These are phyloP conservation scores for Gymnocypris eckloni DNA, from an alignment of 2,797 vertebrate species.

Conservation along the genomic window DNA sequence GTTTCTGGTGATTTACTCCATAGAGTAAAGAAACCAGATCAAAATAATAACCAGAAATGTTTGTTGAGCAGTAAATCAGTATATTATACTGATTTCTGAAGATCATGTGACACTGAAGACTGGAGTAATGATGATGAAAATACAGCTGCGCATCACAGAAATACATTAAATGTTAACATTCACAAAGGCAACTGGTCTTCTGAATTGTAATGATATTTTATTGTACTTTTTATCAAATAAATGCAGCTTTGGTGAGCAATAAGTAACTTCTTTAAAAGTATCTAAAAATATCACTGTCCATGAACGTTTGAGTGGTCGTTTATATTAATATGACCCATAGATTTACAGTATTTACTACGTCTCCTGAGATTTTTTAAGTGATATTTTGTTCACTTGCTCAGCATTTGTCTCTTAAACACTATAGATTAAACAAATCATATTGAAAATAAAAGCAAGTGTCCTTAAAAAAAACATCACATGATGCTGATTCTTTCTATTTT, in stretches of 20 bases:
- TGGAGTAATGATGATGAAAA: too few relatives aligned
- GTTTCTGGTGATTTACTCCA: not conserved
- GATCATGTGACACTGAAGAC: not conserved
- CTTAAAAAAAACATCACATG: not conserved
- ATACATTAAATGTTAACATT: not conserved
- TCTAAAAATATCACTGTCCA: not conserved
- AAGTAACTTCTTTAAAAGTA: too few relatives aligned
- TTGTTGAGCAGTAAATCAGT: not conserved
- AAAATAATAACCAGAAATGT: not conserved
- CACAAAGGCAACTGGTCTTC: not conserved
- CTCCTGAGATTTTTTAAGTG: not conserved
- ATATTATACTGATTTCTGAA: not conserved
- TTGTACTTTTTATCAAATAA: not conserved
- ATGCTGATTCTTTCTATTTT: not conserved
- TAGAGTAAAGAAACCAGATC: not conserved
- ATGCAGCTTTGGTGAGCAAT: not conserved
- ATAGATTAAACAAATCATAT: not conserved
- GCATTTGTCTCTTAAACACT: not conserved
- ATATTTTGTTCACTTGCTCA: slow-evolving; percentile 1
- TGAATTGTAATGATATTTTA: not conserved
- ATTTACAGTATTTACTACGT: not conserved
- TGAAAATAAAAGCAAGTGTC: not conserved
- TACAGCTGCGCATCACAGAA: too few relatives aligned
- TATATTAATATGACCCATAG: not conserved
- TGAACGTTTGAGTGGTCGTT: not conserved